These are phyloP conservation scores for Rhopalosiphum maidis DNA, from an alignment of 1,140 invertebrate species.

Conservation along the genomic window DNA sequence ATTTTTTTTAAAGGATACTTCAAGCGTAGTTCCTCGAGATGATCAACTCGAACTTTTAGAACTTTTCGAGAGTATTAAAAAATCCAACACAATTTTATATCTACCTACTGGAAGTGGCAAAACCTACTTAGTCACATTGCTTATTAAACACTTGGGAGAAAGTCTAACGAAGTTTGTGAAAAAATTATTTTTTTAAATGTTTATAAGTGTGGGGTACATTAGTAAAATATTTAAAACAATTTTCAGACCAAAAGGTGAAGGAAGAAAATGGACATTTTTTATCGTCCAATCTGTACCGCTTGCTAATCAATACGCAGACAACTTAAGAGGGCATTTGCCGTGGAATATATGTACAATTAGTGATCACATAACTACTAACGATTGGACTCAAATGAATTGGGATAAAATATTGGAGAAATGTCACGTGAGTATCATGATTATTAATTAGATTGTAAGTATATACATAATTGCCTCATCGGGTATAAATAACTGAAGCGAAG, in stretches of 20 bases:
- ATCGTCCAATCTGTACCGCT: conserved; percentile 82
- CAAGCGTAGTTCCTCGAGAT: too few species aligned
- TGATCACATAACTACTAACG: conserved; percentile 71
- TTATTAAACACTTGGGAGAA: conserved; percentile 74
- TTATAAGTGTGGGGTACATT: not conserved
- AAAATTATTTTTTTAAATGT: not conserved
- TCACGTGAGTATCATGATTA: conserved; percentile 64
- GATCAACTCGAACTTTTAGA: conserved; percentile 69
- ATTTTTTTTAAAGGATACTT: too few species aligned
- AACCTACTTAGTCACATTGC: conserved; percentile 87
- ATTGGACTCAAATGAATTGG: conserved; percentile 75
- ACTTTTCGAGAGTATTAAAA: conserved; percentile 76
- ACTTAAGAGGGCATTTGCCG: conserved; percentile 70
- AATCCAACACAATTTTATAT: conserved; percentile 85
- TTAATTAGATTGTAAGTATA: not conserved
- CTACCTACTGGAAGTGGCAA: conserved; percentile 91
- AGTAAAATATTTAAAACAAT: not conserved
- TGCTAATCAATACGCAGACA: conserved; percentile 77
- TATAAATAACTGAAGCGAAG: too few species aligned
- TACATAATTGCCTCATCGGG: too few species aligned
- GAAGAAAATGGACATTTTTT: conserved; percentile 77
- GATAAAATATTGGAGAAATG: conserved; percentile 68
- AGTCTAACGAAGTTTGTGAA: conserved; percentile 65
- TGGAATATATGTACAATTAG: conserved; percentile 65
- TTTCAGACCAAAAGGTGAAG: conserved; percentile 67